phyloP scores from a whole-genome alignment of 2,113 vertebrate genomes.

The Nasalis larvatus region DNA sequence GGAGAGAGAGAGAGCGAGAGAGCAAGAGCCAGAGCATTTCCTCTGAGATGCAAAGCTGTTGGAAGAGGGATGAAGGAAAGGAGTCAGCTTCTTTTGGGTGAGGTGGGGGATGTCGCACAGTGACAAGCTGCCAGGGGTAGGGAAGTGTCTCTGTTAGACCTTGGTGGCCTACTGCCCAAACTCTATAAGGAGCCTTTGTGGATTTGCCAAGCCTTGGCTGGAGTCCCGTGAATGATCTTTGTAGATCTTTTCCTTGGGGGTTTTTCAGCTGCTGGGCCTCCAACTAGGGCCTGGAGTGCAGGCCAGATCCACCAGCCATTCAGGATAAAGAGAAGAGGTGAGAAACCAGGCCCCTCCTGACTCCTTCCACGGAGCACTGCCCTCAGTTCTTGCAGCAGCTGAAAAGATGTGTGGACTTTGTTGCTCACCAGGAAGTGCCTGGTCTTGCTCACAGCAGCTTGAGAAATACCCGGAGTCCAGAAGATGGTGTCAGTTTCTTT shows the following conservation, averaged over 20 bases:
- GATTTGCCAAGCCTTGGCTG: background rate
- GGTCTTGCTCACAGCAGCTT: background rate
- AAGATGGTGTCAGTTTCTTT: background rate
- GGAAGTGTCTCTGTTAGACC: background rate
- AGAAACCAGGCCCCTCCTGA: background rate
- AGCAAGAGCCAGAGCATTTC: fast-evolving
- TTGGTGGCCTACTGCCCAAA: background rate
- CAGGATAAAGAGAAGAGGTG: background rate
- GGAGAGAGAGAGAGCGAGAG: background rate
- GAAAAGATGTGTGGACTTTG: background rate
- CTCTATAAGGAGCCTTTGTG: background rate
- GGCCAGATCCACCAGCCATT: background rate
- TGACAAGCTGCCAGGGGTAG: background rate
- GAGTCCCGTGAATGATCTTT: background rate
- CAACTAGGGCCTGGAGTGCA: background rate
- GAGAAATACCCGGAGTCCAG: background rate
- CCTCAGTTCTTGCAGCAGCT: background rate
- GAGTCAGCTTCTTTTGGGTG: background rate
- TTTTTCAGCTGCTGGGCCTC: background rate
- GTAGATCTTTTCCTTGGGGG: background rate
- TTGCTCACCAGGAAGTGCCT: background rate
- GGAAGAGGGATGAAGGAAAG: background rate
- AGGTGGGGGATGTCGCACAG: background rate
- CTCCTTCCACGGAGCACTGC: background rate
- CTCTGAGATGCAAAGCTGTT: background rate